Evolutionary conservation across 2,113 vertebrate genomes (phyloP), one percentile per base, ranked within the genome.

Genomic region (Pteropus alecto): DNA sequence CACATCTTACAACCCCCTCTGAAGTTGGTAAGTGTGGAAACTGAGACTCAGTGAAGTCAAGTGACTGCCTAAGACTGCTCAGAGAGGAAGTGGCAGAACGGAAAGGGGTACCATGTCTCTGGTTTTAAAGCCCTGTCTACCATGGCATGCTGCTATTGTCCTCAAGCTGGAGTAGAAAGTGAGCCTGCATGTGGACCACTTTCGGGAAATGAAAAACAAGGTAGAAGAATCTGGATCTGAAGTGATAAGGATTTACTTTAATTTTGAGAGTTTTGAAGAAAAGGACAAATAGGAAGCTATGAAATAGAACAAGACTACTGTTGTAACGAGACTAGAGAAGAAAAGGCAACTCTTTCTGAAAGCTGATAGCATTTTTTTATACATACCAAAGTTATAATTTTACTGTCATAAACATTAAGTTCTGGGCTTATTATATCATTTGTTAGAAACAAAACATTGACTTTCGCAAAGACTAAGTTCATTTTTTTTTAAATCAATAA

Each of bases 401-500:
- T 93, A 93, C 14, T 63, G 30, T 58, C 21, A 90, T 48, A 30
- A 82, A 90, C 18, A 60, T 71, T 86, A 56, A 74, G 5, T 77
- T 70, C 19, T 41, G 7, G 38, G 18, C n/a, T 82, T 84, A 84
- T 22, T 10, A 46, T n/a, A 71, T 35, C 14, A 78, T 82, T 94
- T 77, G 51, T 35, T 65, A 91, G 38, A 90, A 84, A 89, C 51
- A 89, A 91, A 91, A 46, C 71, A 38, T 7, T 90, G 41, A 48
- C 5, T 88, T 93, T 63, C 68, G 51, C 43, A 94, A 86, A 96
- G 51, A 86, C 41, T 46, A 28, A n/a, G 7, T 16, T 92, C 41
- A 87, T 46, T 79, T 82, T 82, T 95, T 82, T 83, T 90, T 33
- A 78, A 60, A 76, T 61, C 88, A 93, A 70, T 70, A 90, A 83